Evolutionary conservation across 2,113 vertebrate species (phyloP).

Genomic region (Malurus cyaneus): DNA sequence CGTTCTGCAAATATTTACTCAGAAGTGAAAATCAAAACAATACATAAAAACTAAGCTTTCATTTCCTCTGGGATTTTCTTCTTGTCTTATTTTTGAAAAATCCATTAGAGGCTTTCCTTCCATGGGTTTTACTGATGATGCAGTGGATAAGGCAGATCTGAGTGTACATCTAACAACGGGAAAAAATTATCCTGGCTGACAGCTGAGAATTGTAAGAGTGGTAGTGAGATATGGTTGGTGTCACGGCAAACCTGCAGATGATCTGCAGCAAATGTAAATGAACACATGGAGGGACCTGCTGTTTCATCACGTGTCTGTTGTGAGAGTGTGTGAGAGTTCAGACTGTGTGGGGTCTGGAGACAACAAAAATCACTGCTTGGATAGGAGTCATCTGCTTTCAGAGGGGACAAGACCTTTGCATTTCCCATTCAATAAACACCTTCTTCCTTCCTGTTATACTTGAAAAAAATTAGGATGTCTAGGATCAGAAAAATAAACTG

Average conservation of each 20-base stretch:
- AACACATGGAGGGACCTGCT: background rate
- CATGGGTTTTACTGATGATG: background rate
- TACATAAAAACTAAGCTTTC: conserved; percentile 27
- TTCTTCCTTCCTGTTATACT: background rate
- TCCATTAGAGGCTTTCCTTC: background rate
- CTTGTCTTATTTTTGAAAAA: conserved; percentile 10
- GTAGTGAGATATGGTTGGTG: background rate
- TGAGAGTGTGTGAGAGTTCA: background rate
- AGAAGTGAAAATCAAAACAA: conserved; percentile 51
- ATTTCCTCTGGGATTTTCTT: conserved; percentile 49
- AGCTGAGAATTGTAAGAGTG: background rate
- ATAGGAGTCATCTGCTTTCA: background rate
- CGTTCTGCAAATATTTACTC: conserved; percentile 59
- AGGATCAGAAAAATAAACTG: conserved; percentile 15
- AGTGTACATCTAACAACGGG: background rate
- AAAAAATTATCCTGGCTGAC: background rate
- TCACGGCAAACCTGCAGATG: background rate
- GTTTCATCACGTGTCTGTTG: background rate
- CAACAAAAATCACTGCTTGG: background rate
- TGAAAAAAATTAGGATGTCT: background rate
- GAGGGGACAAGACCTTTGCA: background rate
- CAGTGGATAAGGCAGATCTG: background rate
- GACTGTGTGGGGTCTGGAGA: background rate
- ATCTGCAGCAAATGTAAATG: background rate
- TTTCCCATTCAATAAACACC: background rate